Evolutionary conservation across 2,888 invertebrate species (phyloP).

Genomic region (Napeogenes inachia): DNA sequence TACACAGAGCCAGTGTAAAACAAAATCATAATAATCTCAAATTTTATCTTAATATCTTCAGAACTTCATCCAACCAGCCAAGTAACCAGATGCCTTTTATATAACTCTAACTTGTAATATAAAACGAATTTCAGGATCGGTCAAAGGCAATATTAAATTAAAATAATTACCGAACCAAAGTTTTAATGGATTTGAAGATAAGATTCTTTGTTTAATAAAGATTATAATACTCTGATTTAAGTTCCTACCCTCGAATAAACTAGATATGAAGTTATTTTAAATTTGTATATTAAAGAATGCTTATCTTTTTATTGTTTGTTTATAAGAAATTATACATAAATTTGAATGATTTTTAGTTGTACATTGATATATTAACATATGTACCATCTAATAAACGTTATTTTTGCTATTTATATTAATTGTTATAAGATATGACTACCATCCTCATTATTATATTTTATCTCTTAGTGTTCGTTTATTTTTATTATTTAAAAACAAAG

Average conservation of each 20-base stretch:
- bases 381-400: too few relatives aligned
- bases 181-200: conserved; percentile 65
- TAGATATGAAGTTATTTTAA: neutral
- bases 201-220: conserved; percentile 38
- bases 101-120: conserved; percentile 24
- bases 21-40: too few relatives aligned
- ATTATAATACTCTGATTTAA: conserved; percentile 2
- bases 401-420: too few relatives aligned
- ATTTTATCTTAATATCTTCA: too few relatives aligned
- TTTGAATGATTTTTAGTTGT: neutral
- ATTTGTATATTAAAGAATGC: neutral
- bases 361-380: too few relatives aligned
- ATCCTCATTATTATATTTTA: too few relatives aligned
- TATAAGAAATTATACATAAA: neutral
- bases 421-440: too few relatives aligned
- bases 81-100: neutral
- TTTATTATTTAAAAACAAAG: too few relatives aligned
- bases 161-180: conserved; percentile 54
- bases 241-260: neutral
- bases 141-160: conserved; percentile 59
- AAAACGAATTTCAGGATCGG: conserved; percentile 33
- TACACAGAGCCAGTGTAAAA: too few relatives aligned
- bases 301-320: neutral
- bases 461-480: too few relatives aligned
- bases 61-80: neutral